These are phyloP conservation scores for Alauda arvensis DNA, from an alignment of 2,797 vertebrate species.

Conservation along the genomic window DNA sequence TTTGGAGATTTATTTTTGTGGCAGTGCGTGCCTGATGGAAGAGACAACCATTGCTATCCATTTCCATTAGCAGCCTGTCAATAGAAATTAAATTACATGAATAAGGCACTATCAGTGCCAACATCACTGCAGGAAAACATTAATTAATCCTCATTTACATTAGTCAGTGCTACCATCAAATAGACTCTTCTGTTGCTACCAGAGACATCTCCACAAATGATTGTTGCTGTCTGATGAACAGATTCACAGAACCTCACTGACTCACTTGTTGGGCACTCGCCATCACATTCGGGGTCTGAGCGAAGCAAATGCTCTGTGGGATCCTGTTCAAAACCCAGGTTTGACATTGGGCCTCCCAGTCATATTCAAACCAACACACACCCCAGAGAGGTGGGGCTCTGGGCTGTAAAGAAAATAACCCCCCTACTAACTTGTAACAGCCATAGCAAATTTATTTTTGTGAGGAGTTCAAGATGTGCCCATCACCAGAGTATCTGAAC, in stretches of 20 bases:
- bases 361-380: neutral
- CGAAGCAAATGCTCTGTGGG: slow-evolving; percentile 3
- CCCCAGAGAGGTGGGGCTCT: neutral
- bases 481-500: neutral
- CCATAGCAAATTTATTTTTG: slow-evolving; percentile 15
- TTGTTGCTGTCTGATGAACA: slow-evolving; percentile 57
- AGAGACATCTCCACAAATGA: slow-evolving; percentile 57
- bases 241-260: slow-evolving; percentile 46
- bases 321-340: slow-evolving; percentile 22
- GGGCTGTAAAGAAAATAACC: neutral
- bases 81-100: slow-evolving; percentile 68
- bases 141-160: slow-evolving; percentile 73
- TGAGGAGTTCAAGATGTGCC: neutral
- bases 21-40: slow-evolving; percentile 46
- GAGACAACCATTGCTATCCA: slow-evolving; percentile 57
- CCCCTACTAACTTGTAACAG: neutral
- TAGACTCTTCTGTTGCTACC: slow-evolving; percentile 60
- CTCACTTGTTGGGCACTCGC: slow-evolving; percentile 35
- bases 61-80: slow-evolving; percentile 68
- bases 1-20: slow-evolving; percentile 35
- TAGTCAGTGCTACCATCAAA: slow-evolving; percentile 59
- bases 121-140: slow-evolving; percentile 67
- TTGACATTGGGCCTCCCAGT: neutral
- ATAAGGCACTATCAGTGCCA: slow-evolving; percentile 62
- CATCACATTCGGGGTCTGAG: neutral